Evolutionary conservation across 2,113 vertebrate species (phyloP), one percentile per base, ranked within the genome.

Genomic region (Passer montanus): DNA sequence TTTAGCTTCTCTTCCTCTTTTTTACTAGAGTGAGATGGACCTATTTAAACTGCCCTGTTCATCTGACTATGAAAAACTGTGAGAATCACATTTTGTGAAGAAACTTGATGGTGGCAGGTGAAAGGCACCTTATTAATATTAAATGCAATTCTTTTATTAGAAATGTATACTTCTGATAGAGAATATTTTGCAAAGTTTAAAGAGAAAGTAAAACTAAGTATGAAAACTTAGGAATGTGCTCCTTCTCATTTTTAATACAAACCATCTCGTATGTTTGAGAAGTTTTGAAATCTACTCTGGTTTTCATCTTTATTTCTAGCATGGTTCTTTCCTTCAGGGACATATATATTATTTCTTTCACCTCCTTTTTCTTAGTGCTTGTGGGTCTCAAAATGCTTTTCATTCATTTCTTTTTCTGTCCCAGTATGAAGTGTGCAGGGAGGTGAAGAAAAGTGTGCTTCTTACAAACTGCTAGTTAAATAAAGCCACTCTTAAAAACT

Each of bases 291-390:
- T n/a, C 37, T 85, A 30, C 17, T 85, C 66, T 60, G 41, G 0
- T 68, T 95, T 96, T 93, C n/a, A 80, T 88, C 70, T 93, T 80
- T 83, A 88, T 72, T 95, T 92, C 92, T 89, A 66, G 60, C 6
- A 2, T 37, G 2, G 2, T 88, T 68, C 70, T 87, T 72, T 85
- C 78, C 85, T 94, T 91, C 67, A 77, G 63, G 59, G 37, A 50
- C 22, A 9, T 67, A 49, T 75, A 16, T 73, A 49, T 69, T 69
- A 90, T 62, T 87, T 59, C 50, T 96, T 95, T 80, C 67, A 88
- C 92, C 55, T 83, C 18, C 12, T 73, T 26, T 80, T 96, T 85
- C 50, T 69, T 44, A 86, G 55, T 59, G 35, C 33, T 85, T 37
- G 22, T 66, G 12, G 18, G 21, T 69, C 53, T 92, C 28, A 33